A percentile compares a stretch with the other conserved stretches of the same genome.
These are phyloP conservation scores for Gallirallus australis DNA, from an alignment of 2,797 vertebrate species.

Conservation along the genomic window DNA sequence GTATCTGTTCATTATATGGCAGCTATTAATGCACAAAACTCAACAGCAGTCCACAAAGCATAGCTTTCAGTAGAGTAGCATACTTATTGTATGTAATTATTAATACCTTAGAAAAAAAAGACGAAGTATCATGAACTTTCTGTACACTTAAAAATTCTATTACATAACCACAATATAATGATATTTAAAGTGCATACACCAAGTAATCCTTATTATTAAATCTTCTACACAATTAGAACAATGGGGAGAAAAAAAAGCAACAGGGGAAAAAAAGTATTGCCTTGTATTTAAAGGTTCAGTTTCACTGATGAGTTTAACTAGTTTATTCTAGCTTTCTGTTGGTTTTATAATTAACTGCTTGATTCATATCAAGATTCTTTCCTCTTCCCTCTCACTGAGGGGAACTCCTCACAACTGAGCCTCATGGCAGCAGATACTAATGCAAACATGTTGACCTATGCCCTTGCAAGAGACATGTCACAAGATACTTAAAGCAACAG, in stretches of 20 bases:
- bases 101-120: background rate
- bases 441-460: background rate
- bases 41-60: background rate
- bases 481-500: background rate
- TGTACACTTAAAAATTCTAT: background rate
- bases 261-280: background rate
- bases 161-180: background rate
- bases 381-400: background rate
- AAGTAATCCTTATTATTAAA: background rate
- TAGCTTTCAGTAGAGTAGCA: background rate
- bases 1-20: background rate
- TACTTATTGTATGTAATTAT: background rate
- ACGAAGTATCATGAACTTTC: background rate
- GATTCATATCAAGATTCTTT: background rate
- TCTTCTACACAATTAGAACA: background rate
- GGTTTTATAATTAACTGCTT: background rate
- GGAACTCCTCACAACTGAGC: background rate
- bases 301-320: background rate
- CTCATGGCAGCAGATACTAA: constrained; percentile 8
- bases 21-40: background rate
- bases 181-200: background rate
- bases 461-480: background rate
- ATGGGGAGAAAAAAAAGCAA: background rate
- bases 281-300: background rate
- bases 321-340: background rate